Conservation (phyloP, 2,797 vertebrate species). For the Hydrophis major region DNA sequence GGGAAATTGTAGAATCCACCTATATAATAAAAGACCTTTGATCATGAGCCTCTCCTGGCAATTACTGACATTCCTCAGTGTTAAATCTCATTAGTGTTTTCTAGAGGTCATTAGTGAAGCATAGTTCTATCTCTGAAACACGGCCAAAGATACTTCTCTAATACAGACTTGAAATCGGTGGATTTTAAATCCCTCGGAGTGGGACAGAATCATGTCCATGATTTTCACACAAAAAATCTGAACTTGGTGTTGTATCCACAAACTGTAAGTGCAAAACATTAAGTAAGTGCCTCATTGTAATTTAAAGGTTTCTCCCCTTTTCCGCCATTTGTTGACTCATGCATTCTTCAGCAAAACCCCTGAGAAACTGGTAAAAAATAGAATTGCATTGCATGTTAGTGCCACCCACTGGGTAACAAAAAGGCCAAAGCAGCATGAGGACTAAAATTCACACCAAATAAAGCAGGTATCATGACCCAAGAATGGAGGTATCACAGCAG, state of each 20-base stretch:
- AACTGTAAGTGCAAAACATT: neutral
- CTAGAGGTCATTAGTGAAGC: constrained; percentile 53
- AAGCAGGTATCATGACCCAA: neutral
- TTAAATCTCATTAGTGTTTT: constrained; percentile 48
- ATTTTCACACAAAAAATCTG: neutral
- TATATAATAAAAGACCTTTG: constrained; percentile 12
- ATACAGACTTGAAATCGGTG: neutral
- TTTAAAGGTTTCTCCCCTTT: neutral
- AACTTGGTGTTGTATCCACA: neutral
- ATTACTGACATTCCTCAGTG: constrained; percentile 27
- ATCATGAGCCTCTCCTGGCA: constrained; percentile 33
- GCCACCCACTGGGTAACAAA: neutral
- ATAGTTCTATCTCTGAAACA: constrained; percentile 48
- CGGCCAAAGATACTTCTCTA: constrained; percentile 28
- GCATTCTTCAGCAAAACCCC: constrained; percentile 14
- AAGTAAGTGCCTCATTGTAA: neutral
- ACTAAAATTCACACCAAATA: neutral
- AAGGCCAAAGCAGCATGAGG: neutral
- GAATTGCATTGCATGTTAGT: neutral
- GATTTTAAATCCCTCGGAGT: neutral
- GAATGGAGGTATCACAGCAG: neutral
- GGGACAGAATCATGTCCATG: neutral
- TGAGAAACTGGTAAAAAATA: neutral
- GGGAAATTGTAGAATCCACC: neutral
- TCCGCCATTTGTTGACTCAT: neutral